phyloP scores from a whole-genome alignment of 2,797 vertebrate species.

The Enteromius mattozi region DNA sequence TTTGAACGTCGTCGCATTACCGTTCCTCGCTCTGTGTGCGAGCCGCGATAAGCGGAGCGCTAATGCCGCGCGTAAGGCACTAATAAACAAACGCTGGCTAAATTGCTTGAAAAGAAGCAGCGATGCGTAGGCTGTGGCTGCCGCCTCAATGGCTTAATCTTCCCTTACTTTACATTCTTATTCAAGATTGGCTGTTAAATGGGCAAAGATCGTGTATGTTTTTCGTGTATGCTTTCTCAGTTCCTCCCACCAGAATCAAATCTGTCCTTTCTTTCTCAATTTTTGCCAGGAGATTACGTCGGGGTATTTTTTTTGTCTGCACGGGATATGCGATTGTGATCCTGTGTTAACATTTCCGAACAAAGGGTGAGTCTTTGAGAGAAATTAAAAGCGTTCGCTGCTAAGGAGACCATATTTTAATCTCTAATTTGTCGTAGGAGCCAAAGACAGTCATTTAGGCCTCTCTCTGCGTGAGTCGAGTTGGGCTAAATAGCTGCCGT shows the following conservation, averaged over 20 bases:
- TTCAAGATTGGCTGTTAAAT: constrained; percentile 78
- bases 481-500: constrained; percentile 72
- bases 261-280: constrained; percentile 43
- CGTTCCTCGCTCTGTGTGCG: constrained; percentile 69
- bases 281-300: constrained; percentile 32
- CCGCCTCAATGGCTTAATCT: constrained; percentile 83
- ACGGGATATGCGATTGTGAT: constrained; percentile 29
- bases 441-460: constrained; percentile 10
- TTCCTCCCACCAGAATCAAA: constrained; percentile 51
- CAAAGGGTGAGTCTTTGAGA: constrained; percentile 26
- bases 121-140: constrained; percentile 77
- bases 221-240: constrained; percentile 44
- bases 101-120: constrained; percentile 81
- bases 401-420: constrained; percentile 6
- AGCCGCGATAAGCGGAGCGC: constrained; percentile 77
- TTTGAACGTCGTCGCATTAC: constrained; percentile 77
- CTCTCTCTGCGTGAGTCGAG: constrained; percentile 50
- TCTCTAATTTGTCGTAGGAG: constrained; percentile 8
- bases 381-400: constrained; percentile 27
- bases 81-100: constrained; percentile 88
- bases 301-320: constrained; percentile 16
- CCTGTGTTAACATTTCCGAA: constrained; percentile 28
- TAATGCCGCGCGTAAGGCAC: constrained; percentile 80
- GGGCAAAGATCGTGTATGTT: constrained; percentile 45
- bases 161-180: constrained; percentile 79